These are phyloP conservation scores for Steinernema khuongi DNA, from an alignment of 1,140 invertebrate genomes.

Conservation along the genomic window DNA sequence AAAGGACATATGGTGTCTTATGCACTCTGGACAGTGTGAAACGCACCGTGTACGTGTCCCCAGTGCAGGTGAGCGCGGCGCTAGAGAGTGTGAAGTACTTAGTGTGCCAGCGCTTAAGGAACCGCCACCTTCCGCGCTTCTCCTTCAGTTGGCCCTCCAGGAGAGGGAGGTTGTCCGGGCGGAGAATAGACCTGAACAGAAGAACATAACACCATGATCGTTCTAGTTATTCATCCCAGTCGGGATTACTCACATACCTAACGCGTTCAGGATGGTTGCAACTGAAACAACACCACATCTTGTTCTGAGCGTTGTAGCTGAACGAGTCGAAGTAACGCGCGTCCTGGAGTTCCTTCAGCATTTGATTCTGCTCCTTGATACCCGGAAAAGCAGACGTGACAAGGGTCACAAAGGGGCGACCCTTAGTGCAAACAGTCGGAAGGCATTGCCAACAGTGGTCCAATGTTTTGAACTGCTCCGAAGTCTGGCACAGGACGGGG, in stretches of 20 bases:
- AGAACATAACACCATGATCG: conserved; percentile 28
- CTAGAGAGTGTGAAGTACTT: conserved; percentile 86
- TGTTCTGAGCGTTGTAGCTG: conserved; percentile 68
- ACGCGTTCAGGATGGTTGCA: conserved; percentile 85
- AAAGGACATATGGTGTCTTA: conserved; percentile 23
- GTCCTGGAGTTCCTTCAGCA: conserved; percentile 77
- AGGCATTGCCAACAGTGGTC: conserved; percentile 88
- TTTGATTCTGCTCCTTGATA: conserved; percentile 72
- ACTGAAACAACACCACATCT: conserved; percentile 77
- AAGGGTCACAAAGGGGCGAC: conserved; percentile 73
- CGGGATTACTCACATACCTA: conserved; percentile 68
- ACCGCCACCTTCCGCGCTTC: conserved; percentile 84
- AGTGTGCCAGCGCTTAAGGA: conserved; percentile 82
- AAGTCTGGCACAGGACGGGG: conserved; percentile 21
- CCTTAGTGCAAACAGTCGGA: conserved; percentile 75
- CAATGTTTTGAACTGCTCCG: conserved; percentile 60
- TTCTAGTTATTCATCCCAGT: conserved; percentile 60
- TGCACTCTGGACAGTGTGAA: conserved; percentile 22
- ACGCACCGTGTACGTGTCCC: conserved; percentile 70
- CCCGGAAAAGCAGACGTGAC: conserved; percentile 86
- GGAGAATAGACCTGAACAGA: neutral
- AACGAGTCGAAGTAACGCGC: conserved; percentile 86
- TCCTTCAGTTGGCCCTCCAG: conserved; percentile 85
- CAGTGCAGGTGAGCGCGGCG: conserved; percentile 73
- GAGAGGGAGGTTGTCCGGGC: conserved; percentile 22